Evolutionary conservation across 2,888 invertebrate species (phyloP), one percentile per base, ranked within the genome.

Genomic region (Xestia ashworthii): DNA sequence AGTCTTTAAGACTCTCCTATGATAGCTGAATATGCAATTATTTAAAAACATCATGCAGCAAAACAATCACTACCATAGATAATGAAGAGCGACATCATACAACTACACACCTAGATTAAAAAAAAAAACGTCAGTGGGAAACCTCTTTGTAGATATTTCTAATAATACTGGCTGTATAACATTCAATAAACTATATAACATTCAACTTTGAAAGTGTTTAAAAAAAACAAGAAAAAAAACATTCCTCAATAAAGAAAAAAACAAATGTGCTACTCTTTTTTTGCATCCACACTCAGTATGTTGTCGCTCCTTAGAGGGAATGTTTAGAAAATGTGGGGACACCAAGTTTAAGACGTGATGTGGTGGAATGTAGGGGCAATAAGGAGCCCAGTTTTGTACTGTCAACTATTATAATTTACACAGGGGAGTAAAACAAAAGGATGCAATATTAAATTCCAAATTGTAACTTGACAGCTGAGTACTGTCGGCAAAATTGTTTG

Each of bases 1-100:
- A 87, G 86, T 90, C 88, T 90, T 90, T 83, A 88, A 88, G 90
- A 90, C 89, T 89, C 90, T 90, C 89, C 89, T 88, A 85, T 84
- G 71, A 84, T 84, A 83, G 86, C 86, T 81, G 84, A 91, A 85
- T 81, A 79, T 73, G 80, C 71, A 76, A 70, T 85, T 78, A 80
- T 78, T 76, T 82, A 76, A 81, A 82, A 82, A 76, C 64, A 78
- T 69, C 74, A 88, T 81, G 71, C 80, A 88, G 75, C 71, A 75
- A 88, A 78, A 71, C 11, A 82, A 80, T 65, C 50, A 69, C 81
- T 85, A 84, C 75, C 53, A 69, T 73, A 83, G 16, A 69, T 60
- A 73, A 78, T 65, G 8, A 55, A 82, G 76, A 82, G 69, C 82
- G 87, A 87, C 85, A 82, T 60, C 75, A 72, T 70, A 86, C 74